Conservation (phyloP, 2,797 vertebrate species). For the Malurus leucopterus region DNA sequence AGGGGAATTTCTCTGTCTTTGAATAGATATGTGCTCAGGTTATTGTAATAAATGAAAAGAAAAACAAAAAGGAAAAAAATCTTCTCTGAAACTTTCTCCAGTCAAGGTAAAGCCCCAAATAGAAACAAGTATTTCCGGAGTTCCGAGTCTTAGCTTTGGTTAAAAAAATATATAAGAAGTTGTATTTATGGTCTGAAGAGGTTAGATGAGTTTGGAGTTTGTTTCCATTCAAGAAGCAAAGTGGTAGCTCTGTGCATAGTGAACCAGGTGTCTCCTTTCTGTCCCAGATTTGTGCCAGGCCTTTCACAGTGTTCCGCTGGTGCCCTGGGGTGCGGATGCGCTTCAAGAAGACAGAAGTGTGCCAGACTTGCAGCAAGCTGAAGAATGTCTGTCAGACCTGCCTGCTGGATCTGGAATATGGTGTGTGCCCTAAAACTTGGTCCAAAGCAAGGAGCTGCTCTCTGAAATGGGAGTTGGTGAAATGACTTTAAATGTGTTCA, state of each 20-base stretch:
- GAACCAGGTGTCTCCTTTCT: not conserved
- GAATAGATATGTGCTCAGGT: not conserved
- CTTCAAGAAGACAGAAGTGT: constrained; percentile 98
- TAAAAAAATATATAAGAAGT: not conserved
- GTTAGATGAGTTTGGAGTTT: not conserved
- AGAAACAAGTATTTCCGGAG: not conserved
- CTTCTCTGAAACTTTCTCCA: not conserved
- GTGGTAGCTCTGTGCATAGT: not conserved
- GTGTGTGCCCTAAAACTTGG: constrained; percentile 65
- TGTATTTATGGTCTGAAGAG: not conserved
- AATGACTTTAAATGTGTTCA: accelerated
- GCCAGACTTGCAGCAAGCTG: constrained; percentile 98
- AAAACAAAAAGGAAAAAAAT: not conserved
- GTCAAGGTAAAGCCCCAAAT: not conserved
- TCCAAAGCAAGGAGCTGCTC: not conserved
- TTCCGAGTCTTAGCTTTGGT: not conserved
- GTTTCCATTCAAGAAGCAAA: not conserved
- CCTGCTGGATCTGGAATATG: constrained; percentile 93
- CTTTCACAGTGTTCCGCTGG: constrained; percentile 97
- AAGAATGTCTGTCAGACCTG: constrained; percentile 98
- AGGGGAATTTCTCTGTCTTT: not conserved
- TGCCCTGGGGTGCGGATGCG: constrained; percentile 96
- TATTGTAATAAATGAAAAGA: not conserved
- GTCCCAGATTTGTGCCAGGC: constrained; percentile 92
- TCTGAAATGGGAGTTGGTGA: not conserved